Percentiles rank a stretch among this genome's conserved stretches.
phyloP scores from a whole-genome alignment of 2,888 invertebrate genomes.

The Athalia rosae region DNA sequence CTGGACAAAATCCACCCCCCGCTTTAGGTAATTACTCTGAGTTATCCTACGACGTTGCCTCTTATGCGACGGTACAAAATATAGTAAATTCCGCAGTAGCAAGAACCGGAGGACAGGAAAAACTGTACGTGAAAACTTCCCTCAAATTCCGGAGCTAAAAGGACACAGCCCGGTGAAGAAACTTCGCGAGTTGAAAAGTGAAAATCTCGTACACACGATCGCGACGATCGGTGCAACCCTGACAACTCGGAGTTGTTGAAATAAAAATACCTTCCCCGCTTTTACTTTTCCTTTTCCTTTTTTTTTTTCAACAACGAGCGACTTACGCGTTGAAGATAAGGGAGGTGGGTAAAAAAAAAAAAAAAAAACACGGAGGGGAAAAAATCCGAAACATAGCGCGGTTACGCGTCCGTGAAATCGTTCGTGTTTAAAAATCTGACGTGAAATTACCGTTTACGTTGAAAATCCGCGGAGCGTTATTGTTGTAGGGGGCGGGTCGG shows the following conservation, averaged over 20 bases:
- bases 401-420: constrained; percentile 19
- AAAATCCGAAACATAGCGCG: constrained; percentile 1
- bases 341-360: not conserved
- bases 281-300: not conserved
- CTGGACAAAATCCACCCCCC: constrained; percentile 32
- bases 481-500: no score
- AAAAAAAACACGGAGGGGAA: not conserved
- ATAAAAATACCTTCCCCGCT: no score
- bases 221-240: constrained; percentile 24
- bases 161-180: no score
- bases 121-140: no score
- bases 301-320: not conserved
- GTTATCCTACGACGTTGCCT: not conserved
- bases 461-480: not conserved
- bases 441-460: constrained; percentile 35
- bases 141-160: no score
- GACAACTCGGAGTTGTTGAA: constrained; percentile 8
- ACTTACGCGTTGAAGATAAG: no score
- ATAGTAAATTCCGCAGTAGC: no score
- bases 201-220: not conserved
- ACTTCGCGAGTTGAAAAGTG: no score
- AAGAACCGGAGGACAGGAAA: no score
- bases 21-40: constrained; percentile 28
- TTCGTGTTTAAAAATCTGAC: constrained; percentile 42
- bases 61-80: no score